Conservation (phyloP, 2,888 invertebrate genomes). For the Drosophila cracens region DNA sequence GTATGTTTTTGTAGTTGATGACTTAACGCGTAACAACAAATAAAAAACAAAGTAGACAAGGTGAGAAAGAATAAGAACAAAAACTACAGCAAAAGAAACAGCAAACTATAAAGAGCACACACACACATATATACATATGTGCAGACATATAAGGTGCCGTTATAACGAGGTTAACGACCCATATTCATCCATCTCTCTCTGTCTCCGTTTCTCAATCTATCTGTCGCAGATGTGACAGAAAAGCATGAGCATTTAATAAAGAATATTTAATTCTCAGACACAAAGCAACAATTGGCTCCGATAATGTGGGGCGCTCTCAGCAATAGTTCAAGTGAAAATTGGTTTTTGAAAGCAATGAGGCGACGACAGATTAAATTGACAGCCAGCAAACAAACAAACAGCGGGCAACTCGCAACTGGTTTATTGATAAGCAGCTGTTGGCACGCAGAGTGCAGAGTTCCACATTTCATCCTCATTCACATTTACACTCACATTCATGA, state of each 20-base stretch:
- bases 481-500: slow-evolving; percentile 11
- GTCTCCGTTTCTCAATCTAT: slow-evolving; percentile 9
- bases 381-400: slow-evolving; percentile 67
- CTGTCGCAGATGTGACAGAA: slow-evolving; percentile 28
- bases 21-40: slow-evolving; percentile 42
- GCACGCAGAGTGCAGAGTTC: slow-evolving; percentile 38
- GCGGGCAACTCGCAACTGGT: slow-evolving; percentile 45
- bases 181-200: slow-evolving; percentile 56
- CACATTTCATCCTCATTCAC: slow-evolving; percentile 53
- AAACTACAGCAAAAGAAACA: slow-evolving; percentile 58
- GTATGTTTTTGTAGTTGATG: slow-evolving; percentile 38
- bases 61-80: slow-evolving; percentile 58
- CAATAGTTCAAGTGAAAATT: slow-evolving; percentile 62
- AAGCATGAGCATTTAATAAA: slow-evolving; percentile 68
- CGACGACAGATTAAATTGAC: slow-evolving; percentile 68
- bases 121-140: not conserved
- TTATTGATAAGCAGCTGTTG: slow-evolving; percentile 44
- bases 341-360: slow-evolving; percentile 55
- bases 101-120: slow-evolving; percentile 69
- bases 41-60: slow-evolving; percentile 39
- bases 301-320: slow-evolving; percentile 37
- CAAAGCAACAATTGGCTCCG: slow-evolving; percentile 47
- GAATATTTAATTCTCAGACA: slow-evolving; percentile 62
- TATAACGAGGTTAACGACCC: slow-evolving; percentile 82
- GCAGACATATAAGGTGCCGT: slow-evolving; percentile 73